These are phyloP conservation scores for Trachythela sp. DNA, from an alignment of 64 coral and sea anemone species.

Conservation along the genomic window DNA sequence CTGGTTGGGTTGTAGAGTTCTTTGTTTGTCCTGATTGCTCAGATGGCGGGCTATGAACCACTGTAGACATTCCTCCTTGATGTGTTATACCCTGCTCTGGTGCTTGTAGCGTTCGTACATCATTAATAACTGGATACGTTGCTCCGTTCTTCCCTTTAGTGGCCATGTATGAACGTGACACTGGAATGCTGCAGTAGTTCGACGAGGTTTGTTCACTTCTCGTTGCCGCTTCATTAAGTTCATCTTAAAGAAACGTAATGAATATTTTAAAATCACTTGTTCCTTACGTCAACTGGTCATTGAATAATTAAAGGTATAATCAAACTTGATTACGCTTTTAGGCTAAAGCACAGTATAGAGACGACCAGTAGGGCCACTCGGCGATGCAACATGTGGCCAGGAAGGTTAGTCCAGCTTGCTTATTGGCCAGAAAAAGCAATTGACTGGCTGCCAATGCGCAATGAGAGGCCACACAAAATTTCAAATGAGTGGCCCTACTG, in stretches of 20 bases:
- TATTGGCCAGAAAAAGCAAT: no score
- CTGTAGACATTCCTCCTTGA: not conserved
- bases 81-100: not conserved
- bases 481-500: no score
- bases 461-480: no score
- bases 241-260: not conserved
- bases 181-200: not conserved
- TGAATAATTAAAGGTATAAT: not conserved
- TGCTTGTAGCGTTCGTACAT: not conserved
- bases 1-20: not conserved
- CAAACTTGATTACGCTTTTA: not conserved
- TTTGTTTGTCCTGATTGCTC: not conserved
- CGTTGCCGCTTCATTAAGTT: not conserved
- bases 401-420: no score
- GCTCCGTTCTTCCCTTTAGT: not conserved
- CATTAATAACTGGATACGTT: not conserved
- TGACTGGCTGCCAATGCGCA: no score
- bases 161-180: not conserved
- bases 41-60: not conserved
- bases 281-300: not conserved
- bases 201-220: not conserved
- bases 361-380: no score
- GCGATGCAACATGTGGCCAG: no score
- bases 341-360: no score
- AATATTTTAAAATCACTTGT: not conserved